Evolutionary conservation across 2,113 vertebrate genomes (phyloP), one percentile per base, ranked within the genome.

Genomic region (Oreochromis niloticus): DNA sequence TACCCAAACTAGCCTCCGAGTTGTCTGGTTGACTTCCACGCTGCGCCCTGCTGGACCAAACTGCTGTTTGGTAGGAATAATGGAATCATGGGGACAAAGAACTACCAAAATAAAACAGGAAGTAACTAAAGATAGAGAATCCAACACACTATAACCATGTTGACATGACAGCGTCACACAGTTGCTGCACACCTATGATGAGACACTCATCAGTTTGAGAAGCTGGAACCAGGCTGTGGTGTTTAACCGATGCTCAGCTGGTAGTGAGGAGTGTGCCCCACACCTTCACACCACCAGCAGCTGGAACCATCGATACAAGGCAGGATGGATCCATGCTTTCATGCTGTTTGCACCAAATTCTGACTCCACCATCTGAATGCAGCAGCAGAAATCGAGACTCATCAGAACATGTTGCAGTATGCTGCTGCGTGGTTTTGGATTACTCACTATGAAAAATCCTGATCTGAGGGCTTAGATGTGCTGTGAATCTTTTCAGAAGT

Each of bases 401-500:
- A 63, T 63, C 59, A 61, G 27, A 2, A 9, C 14, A 4, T 4
- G 59, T 12, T 63, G 17, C 32, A 12, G 59, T 36, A 7, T 7
- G 32, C 17, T 63, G 17, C 32, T 12, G 59, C 9, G 17, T n/a
- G 3, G 59, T 9, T 63, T 11, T 1, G 59, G 59, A 63, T 63
- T 0, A 63, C 30, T 63, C 16, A 63, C 16, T 63, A 19, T 63
- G 16, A 4, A 63, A 11, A 63, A 63, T 63, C 59, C 59, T 63
- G 59, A 36, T 63, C 9, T 19, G 59, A 63, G 17, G 17, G 30
- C 32, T 63, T 1, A 0, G 59, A 11, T 0, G 59, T 63, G 30
- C 59, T 19, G 30, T 63, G 30, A 2, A 9, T 59, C 57, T 59
- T 32, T 59, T 59, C 57, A 30, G 8, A 63, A 63, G 30, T 11